Evolutionary conservation across 2,113 vertebrate genomes (phyloP).

Genomic region (Pantherophis guttatus): DNA sequence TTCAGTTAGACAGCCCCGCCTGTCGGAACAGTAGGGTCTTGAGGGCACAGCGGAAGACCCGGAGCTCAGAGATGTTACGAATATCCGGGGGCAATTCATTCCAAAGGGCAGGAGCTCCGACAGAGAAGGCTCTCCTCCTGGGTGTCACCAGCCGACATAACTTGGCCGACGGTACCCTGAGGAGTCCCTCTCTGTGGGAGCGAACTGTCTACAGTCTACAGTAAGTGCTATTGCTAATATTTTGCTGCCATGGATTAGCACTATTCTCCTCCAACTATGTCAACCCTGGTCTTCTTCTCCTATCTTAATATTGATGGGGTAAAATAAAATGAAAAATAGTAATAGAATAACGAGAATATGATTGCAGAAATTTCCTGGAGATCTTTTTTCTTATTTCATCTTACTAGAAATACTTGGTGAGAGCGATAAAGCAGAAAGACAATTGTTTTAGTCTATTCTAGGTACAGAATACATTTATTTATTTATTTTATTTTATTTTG

Average conservation of each 20-base stretch:
- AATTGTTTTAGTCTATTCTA: not conserved
- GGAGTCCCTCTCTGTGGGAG: too few relatives aligned
- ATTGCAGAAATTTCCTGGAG: not conserved
- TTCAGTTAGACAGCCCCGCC: too few relatives aligned
- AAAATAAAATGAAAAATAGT: not conserved
- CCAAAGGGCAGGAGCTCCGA: too few relatives aligned
- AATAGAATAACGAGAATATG: not conserved
- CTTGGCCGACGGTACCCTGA: too few relatives aligned
- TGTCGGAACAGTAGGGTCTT: too few relatives aligned
- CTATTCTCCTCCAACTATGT: not conserved
- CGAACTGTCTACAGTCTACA: too few relatives aligned
- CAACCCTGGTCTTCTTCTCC: not conserved
- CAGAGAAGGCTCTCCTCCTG: too few relatives aligned
- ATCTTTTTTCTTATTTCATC: not conserved
- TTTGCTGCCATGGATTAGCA: not conserved
- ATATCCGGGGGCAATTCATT: too few relatives aligned
- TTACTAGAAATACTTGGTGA: not conserved
- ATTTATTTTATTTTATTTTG: too few relatives aligned
- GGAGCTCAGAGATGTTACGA: too few relatives aligned
- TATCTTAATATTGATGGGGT: not conserved
- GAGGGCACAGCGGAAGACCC: too few relatives aligned
- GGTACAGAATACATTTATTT: not conserved
- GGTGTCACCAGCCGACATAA: too few relatives aligned
- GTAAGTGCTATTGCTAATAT: not conserved
- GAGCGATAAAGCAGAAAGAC: not conserved